phyloP scores from a whole-genome alignment of 2,888 invertebrate species.

The Dicyrtomina minuta region DNA sequence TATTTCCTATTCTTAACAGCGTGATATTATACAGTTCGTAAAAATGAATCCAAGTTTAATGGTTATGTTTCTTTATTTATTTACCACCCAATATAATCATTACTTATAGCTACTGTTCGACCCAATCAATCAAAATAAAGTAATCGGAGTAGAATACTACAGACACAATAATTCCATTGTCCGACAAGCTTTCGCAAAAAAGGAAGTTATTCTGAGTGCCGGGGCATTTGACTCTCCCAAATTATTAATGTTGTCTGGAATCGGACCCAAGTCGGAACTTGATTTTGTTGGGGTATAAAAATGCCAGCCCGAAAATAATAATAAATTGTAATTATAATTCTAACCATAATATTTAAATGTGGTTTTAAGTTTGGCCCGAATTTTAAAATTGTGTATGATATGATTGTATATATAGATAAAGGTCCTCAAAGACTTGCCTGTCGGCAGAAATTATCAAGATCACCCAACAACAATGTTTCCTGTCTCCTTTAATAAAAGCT shows the following conservation, averaged over 20 bases:
- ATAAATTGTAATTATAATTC: background rate
- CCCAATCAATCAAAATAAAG: background rate
- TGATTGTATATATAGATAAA: conserved; percentile 19
- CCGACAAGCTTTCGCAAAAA: conserved; percentile 16
- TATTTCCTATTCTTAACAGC: background rate
- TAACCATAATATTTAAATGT: background rate
- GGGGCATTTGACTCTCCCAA: conserved; percentile 33
- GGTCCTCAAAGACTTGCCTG: conserved; percentile 18
- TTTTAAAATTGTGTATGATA: conserved; percentile 1
- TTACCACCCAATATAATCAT: background rate
- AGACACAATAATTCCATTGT: background rate
- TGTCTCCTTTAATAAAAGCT: conserved; percentile 20
- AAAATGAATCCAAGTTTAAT: too few relatives aligned
- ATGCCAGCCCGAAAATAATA: background rate
- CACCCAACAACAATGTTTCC: conserved; percentile 18
- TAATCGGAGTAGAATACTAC: conserved; percentile 27
- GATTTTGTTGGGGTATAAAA: background rate
- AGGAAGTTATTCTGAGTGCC: conserved; percentile 34
- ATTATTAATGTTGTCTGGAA: conserved; percentile 30
- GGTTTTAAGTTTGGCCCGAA: background rate
- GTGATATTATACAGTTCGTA: background rate
- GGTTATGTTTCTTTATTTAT: too few relatives aligned
- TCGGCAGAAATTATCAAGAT: conserved; percentile 26
- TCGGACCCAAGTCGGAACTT: conserved; percentile 28
- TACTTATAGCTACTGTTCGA: conserved; percentile 25